A percentile compares a stretch with the other conserved stretches of the same genome.
These are phyloP conservation scores for Ormyrus labotus DNA, from an alignment of 2,888 invertebrate species.

Conservation along the genomic window DNA sequence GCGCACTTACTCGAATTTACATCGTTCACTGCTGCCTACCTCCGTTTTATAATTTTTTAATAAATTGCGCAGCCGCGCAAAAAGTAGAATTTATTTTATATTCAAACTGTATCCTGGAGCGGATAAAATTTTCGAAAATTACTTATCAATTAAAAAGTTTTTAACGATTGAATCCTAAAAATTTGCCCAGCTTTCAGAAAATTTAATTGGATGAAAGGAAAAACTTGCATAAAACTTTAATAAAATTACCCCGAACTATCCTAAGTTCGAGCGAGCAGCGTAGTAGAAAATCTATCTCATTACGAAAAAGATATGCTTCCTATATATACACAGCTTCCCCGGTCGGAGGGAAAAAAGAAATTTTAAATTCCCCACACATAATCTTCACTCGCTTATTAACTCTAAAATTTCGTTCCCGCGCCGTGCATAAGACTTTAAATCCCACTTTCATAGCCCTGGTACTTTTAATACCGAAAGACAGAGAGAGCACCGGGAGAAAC, in stretches of 20 bases:
- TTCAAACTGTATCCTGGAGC: no score
- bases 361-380: constrained; percentile 48
- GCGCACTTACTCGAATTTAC: constrained; percentile 26
- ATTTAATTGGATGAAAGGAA: constrained; percentile 13
- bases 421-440: constrained; percentile 52
- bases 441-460: constrained; percentile 34
- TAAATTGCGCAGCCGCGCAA: background rate
- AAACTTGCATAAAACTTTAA: constrained; percentile 32
- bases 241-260: constrained; percentile 37
- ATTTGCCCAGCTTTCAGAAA: background rate
- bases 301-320: constrained; percentile 21
- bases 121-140: no score
- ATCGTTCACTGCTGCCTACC: background rate
- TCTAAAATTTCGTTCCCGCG: constrained; percentile 40
- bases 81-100: no score
- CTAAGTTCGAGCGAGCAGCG: background rate
- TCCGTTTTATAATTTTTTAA: background rate
- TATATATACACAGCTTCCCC: no score
- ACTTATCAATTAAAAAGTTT: no score
- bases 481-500: background rate
- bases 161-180: no score
- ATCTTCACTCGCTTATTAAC: constrained; percentile 51
- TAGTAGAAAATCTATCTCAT: constrained; percentile 40
- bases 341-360: background rate
- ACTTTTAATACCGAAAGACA: constrained; percentile 45